phyloP scores from a whole-genome alignment of 2,797 vertebrate genomes.

The Tympanoctomys barrerae region DNA sequence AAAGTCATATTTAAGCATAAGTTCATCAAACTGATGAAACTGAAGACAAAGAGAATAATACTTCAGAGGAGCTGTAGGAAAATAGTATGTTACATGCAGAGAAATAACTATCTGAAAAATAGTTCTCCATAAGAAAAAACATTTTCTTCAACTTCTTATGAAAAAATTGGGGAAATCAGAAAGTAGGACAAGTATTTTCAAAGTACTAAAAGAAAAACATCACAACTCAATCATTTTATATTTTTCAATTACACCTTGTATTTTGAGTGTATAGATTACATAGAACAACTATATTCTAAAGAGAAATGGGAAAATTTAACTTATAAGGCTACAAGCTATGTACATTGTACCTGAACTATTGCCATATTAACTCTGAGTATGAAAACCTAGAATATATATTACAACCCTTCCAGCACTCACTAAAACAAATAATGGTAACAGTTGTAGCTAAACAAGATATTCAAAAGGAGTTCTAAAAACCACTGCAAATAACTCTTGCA shows the following conservation, averaged over 20 bases:
- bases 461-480: constrained; percentile 25
- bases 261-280: not conserved
- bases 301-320: not conserved
- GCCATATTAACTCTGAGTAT: not conserved
- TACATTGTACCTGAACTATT: not conserved
- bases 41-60: not conserved
- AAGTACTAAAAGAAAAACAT: not conserved
- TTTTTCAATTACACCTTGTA: not conserved
- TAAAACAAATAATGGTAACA: constrained; percentile 32
- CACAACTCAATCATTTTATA: not conserved
- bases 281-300: not conserved
- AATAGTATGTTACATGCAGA: not conserved
- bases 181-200: constrained; percentile 16
- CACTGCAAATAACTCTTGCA: not conserved
- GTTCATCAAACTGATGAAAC: not conserved
- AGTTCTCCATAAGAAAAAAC: not conserved
- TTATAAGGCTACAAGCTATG: not conserved
- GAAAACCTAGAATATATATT: not conserved
- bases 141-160: not conserved
- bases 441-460: not conserved
- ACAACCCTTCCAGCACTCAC: not conserved
- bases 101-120: not conserved
- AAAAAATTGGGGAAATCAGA: not conserved
- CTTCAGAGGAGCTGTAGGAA: not conserved
- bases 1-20: not conserved